These are phyloP conservation scores for Drosophila subobscura DNA, from an alignment of 1,140 invertebrate species.

Conservation along the genomic window DNA sequence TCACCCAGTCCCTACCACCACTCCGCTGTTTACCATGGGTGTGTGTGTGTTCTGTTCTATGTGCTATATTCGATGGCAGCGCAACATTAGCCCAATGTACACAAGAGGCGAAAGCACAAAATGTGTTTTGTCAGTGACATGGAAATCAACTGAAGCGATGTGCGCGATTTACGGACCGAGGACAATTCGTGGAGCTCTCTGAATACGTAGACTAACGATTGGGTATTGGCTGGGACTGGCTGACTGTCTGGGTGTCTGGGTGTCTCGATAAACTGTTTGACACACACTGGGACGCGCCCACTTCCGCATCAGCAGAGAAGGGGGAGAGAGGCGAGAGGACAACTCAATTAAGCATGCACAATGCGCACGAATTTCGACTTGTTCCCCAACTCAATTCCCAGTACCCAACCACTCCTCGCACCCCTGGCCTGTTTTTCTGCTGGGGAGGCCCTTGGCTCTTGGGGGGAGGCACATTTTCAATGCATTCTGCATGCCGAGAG, in stretches of 20 bases:
- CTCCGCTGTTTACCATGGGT: too few species aligned
- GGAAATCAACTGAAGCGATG: slow-evolving; percentile 73
- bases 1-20: too few species aligned
- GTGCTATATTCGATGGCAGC: neutral
- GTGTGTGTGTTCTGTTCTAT: neutral
- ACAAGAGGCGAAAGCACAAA: slow-evolving; percentile 57
- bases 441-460: slow-evolving; percentile 6
- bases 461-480: slow-evolving; percentile 42
- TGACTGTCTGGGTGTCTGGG: slow-evolving; percentile 1
- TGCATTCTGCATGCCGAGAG: slow-evolving; percentile 50
- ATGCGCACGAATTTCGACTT: slow-evolving; percentile 73
- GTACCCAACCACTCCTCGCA: neutral
- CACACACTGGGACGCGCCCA: slow-evolving; percentile 29
- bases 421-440: neutral
- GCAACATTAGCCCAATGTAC: slow-evolving; percentile 55
- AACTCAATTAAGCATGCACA: slow-evolving; percentile 80
- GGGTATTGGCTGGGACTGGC: neutral
- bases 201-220: neutral
- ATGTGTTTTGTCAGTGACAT: slow-evolving; percentile 75
- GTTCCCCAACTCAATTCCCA: slow-evolving; percentile 8
- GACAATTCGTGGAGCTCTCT: slow-evolving; percentile 21
- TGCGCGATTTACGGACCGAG: slow-evolving; percentile 57
- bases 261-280: slow-evolving; percentile 66
- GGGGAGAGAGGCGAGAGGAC: slow-evolving; percentile 20
- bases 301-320: slow-evolving; percentile 22